Base-by-base conservation (phyloP, 1,140 invertebrate genomes). In the Thalassaphorura encarpata region DNA sequence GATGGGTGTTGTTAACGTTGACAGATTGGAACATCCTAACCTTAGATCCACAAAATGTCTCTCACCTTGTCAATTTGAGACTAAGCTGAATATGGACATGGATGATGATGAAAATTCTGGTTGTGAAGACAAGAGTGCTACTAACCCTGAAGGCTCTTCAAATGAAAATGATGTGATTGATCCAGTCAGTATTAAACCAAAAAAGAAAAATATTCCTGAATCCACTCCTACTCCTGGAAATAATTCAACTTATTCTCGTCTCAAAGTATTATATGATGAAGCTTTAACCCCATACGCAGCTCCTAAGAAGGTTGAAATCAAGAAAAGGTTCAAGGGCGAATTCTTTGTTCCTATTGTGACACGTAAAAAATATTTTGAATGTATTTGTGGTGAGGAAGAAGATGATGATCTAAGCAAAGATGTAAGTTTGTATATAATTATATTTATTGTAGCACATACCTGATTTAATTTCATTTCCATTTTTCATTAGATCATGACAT, bases 401-500 rank as follows among this genome's bases (percentile, higher is more conserved):
- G 26, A 15, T 18, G 39, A 70, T 54, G 28, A 48, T 52, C n/a
- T 24, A 39, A 29, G 52, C 19, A 31, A 62, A 19, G 45, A 66
- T 40, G 48, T n/a, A n/a, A n/a, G n/a, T n/a, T n/a, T n/a, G n/a
- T n/a, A n/a, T n/a, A n/a, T n/a, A n/a, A n/a, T n/a, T n/a, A n/a
- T n/a, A n/a, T n/a, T n/a, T n/a, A n/a, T n/a, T n/a, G n/a, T n/a
- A n/a, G n/a, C n/a, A 8, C 84, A 83, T 72, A 73, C 84, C 11
- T 75, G 77, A 29, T 80, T 76, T 67, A n/a, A 36, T 36, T 36
- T 36, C 33, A 36, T n/a, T 11, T 36, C 33, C 11, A 36, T n/a
- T 11, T 11, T n/a, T 11, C 33, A 11, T 36, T 36, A 36, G 11
- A n/a, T 36, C 33, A n/a, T n/a, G n/a, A n/a, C n/a, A n/a, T n/a